phyloP scores from a whole-genome alignment of 2,113 vertebrate genomes.

The Noctilio leporinus region DNA sequence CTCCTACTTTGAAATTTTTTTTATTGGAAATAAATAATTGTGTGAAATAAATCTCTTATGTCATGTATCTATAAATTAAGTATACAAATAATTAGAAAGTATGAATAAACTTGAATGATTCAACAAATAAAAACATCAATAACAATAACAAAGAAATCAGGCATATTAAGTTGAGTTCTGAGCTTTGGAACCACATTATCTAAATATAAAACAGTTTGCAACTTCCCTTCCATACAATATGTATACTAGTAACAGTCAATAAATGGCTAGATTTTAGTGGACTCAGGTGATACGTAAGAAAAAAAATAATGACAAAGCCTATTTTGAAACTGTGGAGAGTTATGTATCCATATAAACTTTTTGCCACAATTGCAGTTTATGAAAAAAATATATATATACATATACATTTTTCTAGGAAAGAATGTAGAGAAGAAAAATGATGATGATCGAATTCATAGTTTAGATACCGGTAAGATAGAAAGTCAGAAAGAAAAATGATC shows the following conservation, averaged over 20 bases:
- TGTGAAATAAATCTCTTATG: not conserved
- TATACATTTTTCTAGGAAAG: not conserved
- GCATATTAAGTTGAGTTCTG: not conserved
- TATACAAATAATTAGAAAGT: not conserved
- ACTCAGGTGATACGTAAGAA: not conserved
- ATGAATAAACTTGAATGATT: not conserved
- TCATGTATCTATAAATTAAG: not conserved
- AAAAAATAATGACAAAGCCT: not conserved
- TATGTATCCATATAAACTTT: not conserved
- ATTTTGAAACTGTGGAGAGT: not conserved
- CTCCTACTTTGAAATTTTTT: not conserved
- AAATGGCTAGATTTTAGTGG: not conserved
- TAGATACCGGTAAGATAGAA: not conserved
- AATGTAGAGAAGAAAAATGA: not conserved
- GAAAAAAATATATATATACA: not conserved
- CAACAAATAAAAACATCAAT: not conserved
- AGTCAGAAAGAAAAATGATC: constrained; percentile 16
- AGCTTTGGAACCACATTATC: not conserved
- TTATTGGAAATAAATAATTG: not conserved
- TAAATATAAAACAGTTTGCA: not conserved
- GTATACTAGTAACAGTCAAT: not conserved
- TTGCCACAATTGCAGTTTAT: not conserved
- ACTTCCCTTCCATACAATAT: not conserved
- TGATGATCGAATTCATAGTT: not conserved
- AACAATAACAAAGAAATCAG: not conserved